Conservation (phyloP, 1,140 invertebrate genomes). For the Neodiprion virginianus region DNA sequence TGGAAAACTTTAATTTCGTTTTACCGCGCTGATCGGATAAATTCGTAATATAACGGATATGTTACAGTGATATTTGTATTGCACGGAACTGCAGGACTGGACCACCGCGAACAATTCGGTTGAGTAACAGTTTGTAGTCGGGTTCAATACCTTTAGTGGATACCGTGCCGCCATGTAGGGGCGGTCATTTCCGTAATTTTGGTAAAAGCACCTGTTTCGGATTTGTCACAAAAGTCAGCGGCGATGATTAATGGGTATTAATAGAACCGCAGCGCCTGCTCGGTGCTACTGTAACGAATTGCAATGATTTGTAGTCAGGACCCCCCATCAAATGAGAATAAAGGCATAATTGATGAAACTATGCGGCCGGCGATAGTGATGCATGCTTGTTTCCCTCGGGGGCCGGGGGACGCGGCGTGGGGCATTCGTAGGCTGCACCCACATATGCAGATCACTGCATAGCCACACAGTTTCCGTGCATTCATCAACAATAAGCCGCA, state of each 20-base stretch:
- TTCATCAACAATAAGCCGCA: constrained; percentile 43
- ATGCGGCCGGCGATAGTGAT: not conserved
- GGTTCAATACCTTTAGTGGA: not conserved
- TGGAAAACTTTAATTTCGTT: too few species aligned
- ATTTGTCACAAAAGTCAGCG: not conserved
- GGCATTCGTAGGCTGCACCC: not conserved
- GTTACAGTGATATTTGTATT: too few species aligned
- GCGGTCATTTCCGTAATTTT: not conserved
- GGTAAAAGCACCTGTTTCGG: not conserved
- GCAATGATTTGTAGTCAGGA: constrained; percentile 29
- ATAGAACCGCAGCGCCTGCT: constrained; percentile 30
- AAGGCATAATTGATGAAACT: constrained; percentile 36
- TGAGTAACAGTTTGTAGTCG: not conserved
- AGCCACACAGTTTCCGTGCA: constrained; percentile 31
- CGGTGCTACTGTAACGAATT: constrained; percentile 37
- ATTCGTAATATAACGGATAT: too few species aligned
- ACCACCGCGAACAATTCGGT: not conserved
- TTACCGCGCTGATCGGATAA: too few species aligned
- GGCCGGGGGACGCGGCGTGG: not conserved
- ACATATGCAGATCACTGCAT: not conserved
- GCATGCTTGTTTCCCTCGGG: not conserved
- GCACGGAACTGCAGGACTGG: too few species aligned
- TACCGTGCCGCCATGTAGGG: not conserved
- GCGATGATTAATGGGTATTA: constrained; percentile 47
- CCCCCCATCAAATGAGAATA: constrained; percentile 27